Conservation (phyloP, 2,888 invertebrate genomes). For the Parochlus steinenii region DNA sequence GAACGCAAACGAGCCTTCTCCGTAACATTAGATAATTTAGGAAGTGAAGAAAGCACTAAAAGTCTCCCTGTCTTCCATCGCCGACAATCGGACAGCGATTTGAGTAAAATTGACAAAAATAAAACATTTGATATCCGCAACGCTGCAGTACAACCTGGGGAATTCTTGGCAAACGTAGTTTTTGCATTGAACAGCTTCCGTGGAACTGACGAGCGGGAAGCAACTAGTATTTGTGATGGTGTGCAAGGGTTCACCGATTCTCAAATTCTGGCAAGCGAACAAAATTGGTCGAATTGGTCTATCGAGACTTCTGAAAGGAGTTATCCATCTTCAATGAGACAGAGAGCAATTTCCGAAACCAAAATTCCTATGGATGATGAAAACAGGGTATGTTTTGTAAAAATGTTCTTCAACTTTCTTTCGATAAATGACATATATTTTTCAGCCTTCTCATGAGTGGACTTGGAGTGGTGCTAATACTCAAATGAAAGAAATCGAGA, state of each 20-base stretch:
- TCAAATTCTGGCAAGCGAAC: conserved; percentile 55
- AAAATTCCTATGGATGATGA: conserved; percentile 18
- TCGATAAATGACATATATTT: not conserved
- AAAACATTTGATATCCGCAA: conserved; percentile 53
- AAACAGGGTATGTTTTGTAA: not conserved
- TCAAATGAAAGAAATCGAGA: conserved; percentile 23
- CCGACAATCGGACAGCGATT: conserved; percentile 62
- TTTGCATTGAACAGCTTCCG: conserved; percentile 52
- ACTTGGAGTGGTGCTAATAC: conserved; percentile 31
- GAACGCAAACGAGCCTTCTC: conserved; percentile 45
- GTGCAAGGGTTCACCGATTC: conserved; percentile 56
- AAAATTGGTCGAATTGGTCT: conserved; percentile 34
- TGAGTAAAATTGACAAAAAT: conserved; percentile 59
- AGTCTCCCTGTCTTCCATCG: conserved; percentile 23
- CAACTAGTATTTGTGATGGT: conserved; percentile 27
- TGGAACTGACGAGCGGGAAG: conserved; percentile 23
- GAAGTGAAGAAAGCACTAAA: conserved; percentile 13
- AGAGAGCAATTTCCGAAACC: conserved; percentile 43
- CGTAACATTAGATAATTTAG: no score
- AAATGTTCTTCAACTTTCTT: not conserved
- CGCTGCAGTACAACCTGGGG: conserved; percentile 56
- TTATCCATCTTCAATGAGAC: conserved; percentile 26
- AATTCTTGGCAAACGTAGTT: conserved; percentile 58
- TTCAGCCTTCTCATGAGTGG: conserved; percentile 23
- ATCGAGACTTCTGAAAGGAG: conserved; percentile 33